Conservation (phyloP, 2,888 invertebrate genomes). For the Rhogogaster chlorosoma region DNA sequence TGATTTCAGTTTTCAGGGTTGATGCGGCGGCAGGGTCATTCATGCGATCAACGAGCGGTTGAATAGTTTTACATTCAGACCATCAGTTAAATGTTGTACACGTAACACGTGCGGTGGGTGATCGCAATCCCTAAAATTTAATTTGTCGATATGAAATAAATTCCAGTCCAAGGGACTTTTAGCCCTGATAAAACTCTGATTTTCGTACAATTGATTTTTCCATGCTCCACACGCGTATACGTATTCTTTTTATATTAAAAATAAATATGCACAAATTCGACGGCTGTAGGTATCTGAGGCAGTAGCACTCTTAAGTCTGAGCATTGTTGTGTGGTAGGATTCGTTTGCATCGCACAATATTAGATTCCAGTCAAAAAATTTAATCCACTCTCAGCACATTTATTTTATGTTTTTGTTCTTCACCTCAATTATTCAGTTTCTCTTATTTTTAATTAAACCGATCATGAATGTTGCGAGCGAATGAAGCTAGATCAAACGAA, state of each 20-base stretch:
- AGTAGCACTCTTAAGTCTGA: background rate
- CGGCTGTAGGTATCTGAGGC: background rate
- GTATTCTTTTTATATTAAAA: background rate
- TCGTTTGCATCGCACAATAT: background rate
- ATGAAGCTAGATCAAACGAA: background rate
- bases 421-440: background rate
- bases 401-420: background rate
- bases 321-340: background rate
- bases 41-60: constrained; percentile 48
- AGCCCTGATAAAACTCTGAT: constrained; percentile 1
- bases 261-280: background rate
- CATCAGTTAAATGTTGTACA: constrained; percentile 40
- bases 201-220: background rate
- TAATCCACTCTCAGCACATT: background rate
- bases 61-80: constrained; percentile 45
- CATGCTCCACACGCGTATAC: background rate
- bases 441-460: background rate
- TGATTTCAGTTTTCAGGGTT: constrained; percentile 44
- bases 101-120: constrained; percentile 5
- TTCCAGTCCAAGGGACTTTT: background rate
- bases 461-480: background rate
- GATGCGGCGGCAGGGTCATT: constrained; percentile 42
- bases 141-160: constrained; percentile 17
- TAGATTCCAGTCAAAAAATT: background rate
- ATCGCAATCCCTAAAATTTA: constrained; percentile 16